Evolutionary conservation across 2,797 vertebrate genomes (phyloP), one percentile per base, ranked within the genome.

Genomic region (Notoglanidium macrostoma): DNA sequence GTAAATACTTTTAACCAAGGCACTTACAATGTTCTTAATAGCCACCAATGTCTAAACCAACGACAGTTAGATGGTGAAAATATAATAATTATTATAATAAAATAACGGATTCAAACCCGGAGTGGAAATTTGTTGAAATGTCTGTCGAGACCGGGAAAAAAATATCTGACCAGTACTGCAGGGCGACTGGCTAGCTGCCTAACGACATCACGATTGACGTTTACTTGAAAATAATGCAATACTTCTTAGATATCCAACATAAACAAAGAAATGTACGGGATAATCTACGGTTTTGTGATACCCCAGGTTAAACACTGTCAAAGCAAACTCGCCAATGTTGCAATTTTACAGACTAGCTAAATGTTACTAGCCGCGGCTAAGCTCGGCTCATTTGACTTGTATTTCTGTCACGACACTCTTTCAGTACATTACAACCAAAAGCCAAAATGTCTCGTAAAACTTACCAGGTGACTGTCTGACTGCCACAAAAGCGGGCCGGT

Each of bases 101-200:
- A 44, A 35, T 35, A 44, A 61, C 12, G 1, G 29, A 79, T 17
- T 8, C n/a, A 35, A 35, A 35, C 35, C 35, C 5, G 3, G 15
- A 0, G 15, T 4, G 7, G 26, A 76, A 51, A 74, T 1, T 51
- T 19, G 59, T 46, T 80, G 55, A 87, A 76, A 76, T 77, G 40
- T 87, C 76, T 65, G 46, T 17, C 73, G 76, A 65, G 63, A 72
- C 82, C 65, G 63, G 63, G 29, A 29, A 32, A n/a, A 10, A 61
- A 54, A 61, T 32, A 77, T 61, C 59, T 84, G 61, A 85, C n/a
- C 86, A 78, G 65, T 63, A 46, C 67, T 59, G 83, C 76, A 70
- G 83, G 55, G 74, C 55, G 72, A 61, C 19, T n/a, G 35, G 35
- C 59, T 87, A 77, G 59, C 68, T n/a, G 12, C 4, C 46, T 19